A percentile compares a stretch with the other conserved stretches of the same genome.
Evolutionary conservation across 2,888 invertebrate genomes (phyloP).

Genomic region (Brachynemurus nebulosus): DNA sequence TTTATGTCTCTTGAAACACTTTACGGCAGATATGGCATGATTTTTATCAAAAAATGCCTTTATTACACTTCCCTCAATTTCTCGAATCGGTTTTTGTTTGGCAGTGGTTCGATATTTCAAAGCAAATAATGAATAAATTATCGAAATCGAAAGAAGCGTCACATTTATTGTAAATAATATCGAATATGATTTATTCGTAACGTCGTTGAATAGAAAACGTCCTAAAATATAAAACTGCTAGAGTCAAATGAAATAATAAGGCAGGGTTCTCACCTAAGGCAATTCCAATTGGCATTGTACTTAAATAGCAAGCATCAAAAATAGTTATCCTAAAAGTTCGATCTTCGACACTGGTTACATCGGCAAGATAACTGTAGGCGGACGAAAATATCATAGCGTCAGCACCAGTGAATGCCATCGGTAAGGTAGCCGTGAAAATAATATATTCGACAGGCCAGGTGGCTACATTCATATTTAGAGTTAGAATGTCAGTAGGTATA

Average conservation of each 20-base stretch:
- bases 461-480: slow-evolving; percentile 17
- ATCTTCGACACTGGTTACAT: slow-evolving; percentile 51
- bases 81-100: slow-evolving; percentile 45
- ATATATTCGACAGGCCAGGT: slow-evolving; percentile 62
- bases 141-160: slow-evolving; percentile 41
- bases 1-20: slow-evolving; percentile 39
- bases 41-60: slow-evolving; percentile 57
- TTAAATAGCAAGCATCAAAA: slow-evolving; percentile 66
- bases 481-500: neutral
- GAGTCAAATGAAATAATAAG: too few species aligned
- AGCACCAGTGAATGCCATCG: slow-evolving; percentile 62
- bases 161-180: slow-evolving; percentile 62
- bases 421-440: slow-evolving; percentile 60
- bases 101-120: slow-evolving; percentile 57
- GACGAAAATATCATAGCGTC: slow-evolving; percentile 69
- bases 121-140: slow-evolving; percentile 46
- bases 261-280: slow-evolving; percentile 46
- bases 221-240: slow-evolving; percentile 36
- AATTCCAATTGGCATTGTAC: slow-evolving; percentile 71
- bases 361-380: slow-evolving; percentile 67
- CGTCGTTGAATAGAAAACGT: slow-evolving; percentile 44
- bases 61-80: slow-evolving; percentile 40
- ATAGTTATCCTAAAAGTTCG: slow-evolving; percentile 70
- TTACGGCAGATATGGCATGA: slow-evolving; percentile 48
- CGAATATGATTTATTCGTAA: slow-evolving; percentile 49